Base-by-base conservation (phyloP, 2,888 invertebrate species). In the Ephialtes manifestator region DNA sequence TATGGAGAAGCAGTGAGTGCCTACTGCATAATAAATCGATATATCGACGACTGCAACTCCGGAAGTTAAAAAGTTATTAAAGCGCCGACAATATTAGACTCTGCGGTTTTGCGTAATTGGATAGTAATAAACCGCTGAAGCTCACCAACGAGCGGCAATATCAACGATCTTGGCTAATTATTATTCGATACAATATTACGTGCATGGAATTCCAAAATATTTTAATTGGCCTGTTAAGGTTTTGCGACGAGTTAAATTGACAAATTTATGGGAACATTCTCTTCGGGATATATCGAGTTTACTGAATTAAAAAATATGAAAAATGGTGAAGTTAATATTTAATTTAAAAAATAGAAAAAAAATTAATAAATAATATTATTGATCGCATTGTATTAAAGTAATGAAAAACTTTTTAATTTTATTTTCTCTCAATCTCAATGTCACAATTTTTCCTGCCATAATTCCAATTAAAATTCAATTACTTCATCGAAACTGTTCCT, bases 31-130 rank as follows among this genome's bases (percentile, higher is more conserved):
- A 10, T 15, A 2, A 70, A 81, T 81, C 63, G n/a, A 76, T 31
- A 35, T 18, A 76, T 76, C 48, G 67, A 81, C 58, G 72, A 81
- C 53, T 31, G 53, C 11, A 18, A 20, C 35, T 15, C 1, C 10
- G 58, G 7, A 60, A 53, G 65, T 83, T 72, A 60, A 74, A 74
- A 78, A 68, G 55, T 70, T 51, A 83, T 83, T 74, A 74, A 68
- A 68, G 68, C 80, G 68, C 80, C 79, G 82, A 70, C 67, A 65
- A 28, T 70, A 81, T 83, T 80, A 81, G 79, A 83, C 81, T 83
- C 85, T 74, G 86, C 86, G 81, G 86, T 87, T 89, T 78, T 51
- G 51, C 68, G 58, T 81, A 75, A 77, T 68, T 76, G 76, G 51
- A 60, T 81, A 81, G 68, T 81, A 71, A 71, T 76, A 43, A 28